Conservation (phyloP, 1,140 invertebrate species). For the Marisa cornuarietis region DNA sequence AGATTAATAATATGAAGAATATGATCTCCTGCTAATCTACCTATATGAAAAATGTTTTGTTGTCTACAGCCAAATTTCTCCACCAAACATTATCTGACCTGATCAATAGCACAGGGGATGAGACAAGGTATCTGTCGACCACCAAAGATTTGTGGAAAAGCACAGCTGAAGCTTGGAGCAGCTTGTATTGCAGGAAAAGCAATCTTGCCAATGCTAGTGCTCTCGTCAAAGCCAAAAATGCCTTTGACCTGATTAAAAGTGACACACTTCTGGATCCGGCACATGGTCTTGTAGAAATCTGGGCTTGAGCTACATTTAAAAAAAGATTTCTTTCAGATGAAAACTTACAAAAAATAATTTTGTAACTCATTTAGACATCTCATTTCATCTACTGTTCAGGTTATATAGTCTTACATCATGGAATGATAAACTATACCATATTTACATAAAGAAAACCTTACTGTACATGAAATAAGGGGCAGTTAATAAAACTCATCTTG, state of each 20-base stretch:
- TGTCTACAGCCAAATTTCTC: background rate
- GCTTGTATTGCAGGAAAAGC: constrained; percentile 97
- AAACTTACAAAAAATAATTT: background rate
- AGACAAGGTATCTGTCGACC: constrained; percentile 85
- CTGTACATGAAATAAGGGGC: too few relatives aligned
- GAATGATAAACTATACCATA: too few relatives aligned
- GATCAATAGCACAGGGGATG: constrained; percentile 99
- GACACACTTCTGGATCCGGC: constrained; percentile 90
- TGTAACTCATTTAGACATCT: too few relatives aligned
- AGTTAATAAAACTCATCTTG: too few relatives aligned
- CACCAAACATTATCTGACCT: constrained; percentile 70
- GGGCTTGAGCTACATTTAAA: constrained; percentile 73
- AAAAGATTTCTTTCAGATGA: background rate
- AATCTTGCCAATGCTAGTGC: constrained; percentile 95
- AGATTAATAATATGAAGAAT: background rate
- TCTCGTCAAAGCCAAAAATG: constrained; percentile 98
- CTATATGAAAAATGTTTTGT: too few relatives aligned
- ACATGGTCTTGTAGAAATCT: constrained; percentile 92
- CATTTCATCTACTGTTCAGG: too few relatives aligned
- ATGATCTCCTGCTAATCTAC: background rate
- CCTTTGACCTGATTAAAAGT: constrained; percentile 93
- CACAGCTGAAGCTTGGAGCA: constrained; percentile 90
- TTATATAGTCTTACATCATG: too few relatives aligned
- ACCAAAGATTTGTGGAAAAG: constrained; percentile 96
- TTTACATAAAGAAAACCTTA: too few relatives aligned